A percentile compares a stretch with the other conserved stretches of the same genome.
phyloP scores from a whole-genome alignment of 2,113 vertebrate species.

The Cromileptes altivelis region DNA sequence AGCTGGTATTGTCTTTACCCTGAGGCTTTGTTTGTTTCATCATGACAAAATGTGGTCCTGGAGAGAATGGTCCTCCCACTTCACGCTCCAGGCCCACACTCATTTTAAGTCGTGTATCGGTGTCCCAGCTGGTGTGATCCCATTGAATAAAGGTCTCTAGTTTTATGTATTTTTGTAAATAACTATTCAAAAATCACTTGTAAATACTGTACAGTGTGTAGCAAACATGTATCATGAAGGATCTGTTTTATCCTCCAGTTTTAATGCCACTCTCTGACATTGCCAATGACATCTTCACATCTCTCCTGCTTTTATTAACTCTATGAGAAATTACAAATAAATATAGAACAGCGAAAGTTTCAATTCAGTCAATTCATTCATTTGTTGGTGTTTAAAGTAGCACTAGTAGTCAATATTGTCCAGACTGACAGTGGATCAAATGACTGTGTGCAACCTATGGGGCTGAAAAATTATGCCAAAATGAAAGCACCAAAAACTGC shows the following conservation, averaged over 20 bases:
- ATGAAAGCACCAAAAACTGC: too few relatives aligned
- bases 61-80: too few relatives aligned
- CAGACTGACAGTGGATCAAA: background rate
- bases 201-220: slow-evolving; percentile 26
- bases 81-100: too few relatives aligned
- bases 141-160: too few relatives aligned
- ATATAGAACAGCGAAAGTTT: background rate
- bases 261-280: slow-evolving; percentile 40
- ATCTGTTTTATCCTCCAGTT: slow-evolving; percentile 22
- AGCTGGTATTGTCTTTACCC: too few relatives aligned
- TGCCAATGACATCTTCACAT: slow-evolving; percentile 36
- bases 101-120: too few relatives aligned
- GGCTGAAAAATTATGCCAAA: too few relatives aligned
- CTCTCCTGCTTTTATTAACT: slow-evolving; percentile 11
- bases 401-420: background rate
- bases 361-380: background rate
- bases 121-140: too few relatives aligned
- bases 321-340: slow-evolving; percentile 19
- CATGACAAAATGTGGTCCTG: too few relatives aligned
- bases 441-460: too few relatives aligned
- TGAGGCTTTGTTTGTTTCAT: too few relatives aligned
- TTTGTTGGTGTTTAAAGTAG: slow-evolving; percentile 4
- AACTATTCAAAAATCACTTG: background rate
- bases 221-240: slow-evolving; percentile 1
- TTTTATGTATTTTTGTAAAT: slow-evolving; percentile 27